Evolutionary conservation across 1,140 invertebrate species (phyloP).

Genomic region (Danaus plexippus): DNA sequence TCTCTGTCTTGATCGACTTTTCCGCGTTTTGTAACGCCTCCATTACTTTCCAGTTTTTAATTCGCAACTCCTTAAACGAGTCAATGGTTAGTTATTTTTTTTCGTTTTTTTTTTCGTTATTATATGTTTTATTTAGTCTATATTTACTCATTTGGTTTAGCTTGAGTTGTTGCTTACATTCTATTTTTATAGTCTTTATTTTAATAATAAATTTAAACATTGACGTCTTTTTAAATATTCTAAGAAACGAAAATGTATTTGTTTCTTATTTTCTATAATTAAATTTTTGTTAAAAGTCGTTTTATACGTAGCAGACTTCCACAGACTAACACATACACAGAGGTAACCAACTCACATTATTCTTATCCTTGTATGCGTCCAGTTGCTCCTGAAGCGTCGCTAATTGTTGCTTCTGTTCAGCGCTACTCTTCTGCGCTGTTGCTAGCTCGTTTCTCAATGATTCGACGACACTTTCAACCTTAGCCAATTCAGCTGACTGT

Average conservation of each 20-base stretch:
- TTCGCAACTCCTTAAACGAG: constrained; percentile 79
- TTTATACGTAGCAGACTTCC: no score
- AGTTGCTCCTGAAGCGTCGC: constrained; percentile 73
- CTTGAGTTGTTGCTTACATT: no score
- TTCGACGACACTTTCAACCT: constrained; percentile 53
- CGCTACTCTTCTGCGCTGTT: constrained; percentile 41
- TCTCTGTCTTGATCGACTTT: constrained; percentile 64
- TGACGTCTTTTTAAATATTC: no score
- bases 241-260: no score
- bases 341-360: constrained; percentile 77
- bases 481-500: constrained; percentile 40
- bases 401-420: constrained; percentile 51
- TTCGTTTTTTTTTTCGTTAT: no score
- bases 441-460: constrained; percentile 47
- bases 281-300: no score
- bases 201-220: no score
- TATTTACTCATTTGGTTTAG: no score
- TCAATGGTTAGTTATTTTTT: constrained; percentile 8
- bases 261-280: no score
- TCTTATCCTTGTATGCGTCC: constrained; percentile 79
- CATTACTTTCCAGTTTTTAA: constrained; percentile 91
- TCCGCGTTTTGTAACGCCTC: constrained; percentile 85
- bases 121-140: no score
- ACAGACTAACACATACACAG: no score
- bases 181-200: no score